These are phyloP conservation scores for Rhodeus uyekii DNA, from an alignment of 2,797 vertebrate genomes.

Conservation along the genomic window DNA sequence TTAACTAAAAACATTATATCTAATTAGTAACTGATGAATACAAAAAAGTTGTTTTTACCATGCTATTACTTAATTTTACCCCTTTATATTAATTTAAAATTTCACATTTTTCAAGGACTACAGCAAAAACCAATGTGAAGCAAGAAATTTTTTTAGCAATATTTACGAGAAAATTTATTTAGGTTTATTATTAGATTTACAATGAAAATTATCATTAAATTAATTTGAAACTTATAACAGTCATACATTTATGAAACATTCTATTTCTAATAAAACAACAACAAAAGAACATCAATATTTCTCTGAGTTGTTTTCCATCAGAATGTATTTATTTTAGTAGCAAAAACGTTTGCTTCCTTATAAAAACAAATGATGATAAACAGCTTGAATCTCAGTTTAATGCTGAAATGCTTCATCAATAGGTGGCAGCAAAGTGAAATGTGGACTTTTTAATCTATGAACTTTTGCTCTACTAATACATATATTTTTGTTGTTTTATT, in stretches of 20 bases:
- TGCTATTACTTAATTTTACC: too few species aligned
- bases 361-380: not conserved
- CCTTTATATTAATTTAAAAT: too few species aligned
- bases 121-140: too few species aligned
- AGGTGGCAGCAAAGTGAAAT: not conserved
- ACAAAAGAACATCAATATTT: not conserved
- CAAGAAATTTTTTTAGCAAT: too few species aligned
- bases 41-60: too few species aligned
- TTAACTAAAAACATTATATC: too few species aligned
- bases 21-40: too few species aligned
- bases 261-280: not conserved
- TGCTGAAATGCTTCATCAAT: not conserved
- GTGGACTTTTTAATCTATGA: not conserved
- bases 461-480: not conserved
- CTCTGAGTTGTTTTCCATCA: not conserved
- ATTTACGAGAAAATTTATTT: not conserved
- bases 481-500: not conserved
- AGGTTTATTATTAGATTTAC: not conserved
- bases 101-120: too few species aligned
- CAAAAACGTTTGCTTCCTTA: not conserved
- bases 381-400: not conserved
- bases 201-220: too few species aligned
- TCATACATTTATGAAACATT: too few species aligned
- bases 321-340: not conserved
- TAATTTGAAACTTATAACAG: too few species aligned